Conservation (phyloP, 2,797 vertebrate genomes). For the Liasis olivaceus region DNA sequence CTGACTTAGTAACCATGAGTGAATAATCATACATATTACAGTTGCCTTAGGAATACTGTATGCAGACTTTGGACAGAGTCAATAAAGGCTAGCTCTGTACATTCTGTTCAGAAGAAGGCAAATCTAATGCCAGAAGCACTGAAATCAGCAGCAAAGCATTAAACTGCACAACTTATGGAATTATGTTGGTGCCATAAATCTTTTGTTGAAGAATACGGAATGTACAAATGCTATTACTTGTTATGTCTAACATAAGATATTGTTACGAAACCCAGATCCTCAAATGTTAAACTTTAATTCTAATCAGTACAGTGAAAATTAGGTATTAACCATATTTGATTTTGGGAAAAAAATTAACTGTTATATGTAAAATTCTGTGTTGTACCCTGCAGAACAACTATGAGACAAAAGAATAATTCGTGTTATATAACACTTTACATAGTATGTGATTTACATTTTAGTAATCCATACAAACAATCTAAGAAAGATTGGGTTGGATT, state of each 20-base stretch:
- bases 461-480: background rate
- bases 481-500: background rate
- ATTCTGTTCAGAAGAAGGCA: conserved; percentile 8
- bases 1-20: background rate
- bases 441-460: background rate
- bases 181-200: background rate
- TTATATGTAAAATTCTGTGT: background rate
- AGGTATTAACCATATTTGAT: background rate
- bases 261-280: rapidly evolving
- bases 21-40: background rate
- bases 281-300: conserved; percentile 6
- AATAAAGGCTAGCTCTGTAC: conserved; percentile 5
- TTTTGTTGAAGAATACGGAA: background rate
- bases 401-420: background rate
- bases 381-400: background rate
- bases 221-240: conserved; percentile 7
- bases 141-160: conserved; percentile 2
- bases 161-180: conserved; percentile 1
- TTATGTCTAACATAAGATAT: background rate
- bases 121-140: background rate
- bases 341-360: background rate
- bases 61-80: conserved; percentile 18
- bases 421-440: background rate
- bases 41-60: background rate
- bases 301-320: background rate